These are phyloP conservation scores for Halcyon malimbica DNA, from an alignment of 2,113 vertebrate genomes.

Conservation along the genomic window DNA sequence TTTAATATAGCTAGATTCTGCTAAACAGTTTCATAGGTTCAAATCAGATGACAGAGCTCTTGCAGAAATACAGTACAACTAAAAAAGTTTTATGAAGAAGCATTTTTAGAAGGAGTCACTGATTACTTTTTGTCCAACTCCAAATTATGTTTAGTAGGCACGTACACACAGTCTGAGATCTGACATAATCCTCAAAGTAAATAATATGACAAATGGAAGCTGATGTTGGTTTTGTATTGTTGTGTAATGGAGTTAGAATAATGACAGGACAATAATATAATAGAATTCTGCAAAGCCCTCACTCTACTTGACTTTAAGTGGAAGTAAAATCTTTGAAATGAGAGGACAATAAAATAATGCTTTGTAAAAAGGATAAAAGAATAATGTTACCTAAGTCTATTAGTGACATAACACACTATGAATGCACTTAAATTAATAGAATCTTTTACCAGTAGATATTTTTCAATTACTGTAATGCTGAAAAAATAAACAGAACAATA, in stretches of 20 bases:
- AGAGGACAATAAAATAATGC: conserved; percentile 72
- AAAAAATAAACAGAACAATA: conserved; percentile 66
- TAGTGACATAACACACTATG: conserved; percentile 66
- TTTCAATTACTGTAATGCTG: conserved; percentile 75
- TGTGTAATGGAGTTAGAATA: conserved; percentile 70
- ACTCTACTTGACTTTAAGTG: conserved; percentile 69
- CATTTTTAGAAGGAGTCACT: background rate
- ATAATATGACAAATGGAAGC: conserved; percentile 65
- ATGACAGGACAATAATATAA: conserved; percentile 67
- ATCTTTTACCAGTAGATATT: conserved; percentile 72
- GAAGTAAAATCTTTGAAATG: conserved; percentile 70
- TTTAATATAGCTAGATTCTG: background rate
- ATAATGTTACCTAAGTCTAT: conserved; percentile 69
- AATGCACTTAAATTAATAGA: conserved; percentile 79
- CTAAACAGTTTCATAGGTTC: background rate
- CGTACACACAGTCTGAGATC: conserved; percentile 23
- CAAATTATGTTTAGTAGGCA: conserved; percentile 50
- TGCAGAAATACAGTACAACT: background rate
- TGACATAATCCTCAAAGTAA: conserved; percentile 56
- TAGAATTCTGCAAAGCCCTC: conserved; percentile 64
- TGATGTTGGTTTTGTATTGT: conserved; percentile 54
- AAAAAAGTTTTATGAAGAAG: background rate
- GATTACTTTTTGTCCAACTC: conserved; percentile 2
- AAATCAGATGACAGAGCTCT: background rate
- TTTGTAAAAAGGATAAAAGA: conserved; percentile 76